Evolutionary conservation across 2,797 vertebrate genomes (phyloP), one percentile per base, ranked within the genome.

Genomic region (Pangasius macronema): DNA sequence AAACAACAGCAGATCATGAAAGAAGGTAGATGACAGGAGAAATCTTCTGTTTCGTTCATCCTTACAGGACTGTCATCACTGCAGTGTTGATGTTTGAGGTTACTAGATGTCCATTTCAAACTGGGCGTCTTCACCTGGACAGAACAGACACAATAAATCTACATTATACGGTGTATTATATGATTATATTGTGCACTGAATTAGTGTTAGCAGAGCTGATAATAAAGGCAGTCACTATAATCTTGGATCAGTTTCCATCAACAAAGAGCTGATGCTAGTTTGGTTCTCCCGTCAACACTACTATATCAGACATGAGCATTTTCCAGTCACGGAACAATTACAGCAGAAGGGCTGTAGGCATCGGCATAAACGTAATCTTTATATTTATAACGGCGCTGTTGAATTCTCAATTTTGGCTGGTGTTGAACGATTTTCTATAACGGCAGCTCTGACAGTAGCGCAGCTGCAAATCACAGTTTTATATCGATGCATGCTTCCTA

Each of bases 51-150:
- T 86, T 86, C 61, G 72, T 86, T 82, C 61, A 72, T 88, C 89
- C 85, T 72, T 82, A 30, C 65, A 22, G 77, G 86, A 61, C 84
- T 11, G 83, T 63, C 76, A 80, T 85, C 57, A 36, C 85, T 72
- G 57, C 85, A 30, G 65, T n/a, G 70, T 83, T 24, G 27, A 65
- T 85, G 57, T 82, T 77, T 93, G 88, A 82, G 9, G 22, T 30
- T 3, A n/a, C 88, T 95, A 96, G 89, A 96, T 96, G 91, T 96
- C 95, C 93, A 96, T 96, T 88, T 96, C 95, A 94, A 96, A 96
- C 92, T 95, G 95, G 86, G 91, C 92, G 57, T 96, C 95, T 3
- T 95, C 94, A 87, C 92, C 95, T 95, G 85, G 88, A 86, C 79
- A 90, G 67, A 86, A 89, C 39, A 89, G 1, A 84, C 0, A 3